Evolutionary conservation across 1,140 invertebrate genomes (phyloP), one percentile per base, ranked within the genome.

Genomic region (Trichomalopsis sarcophagae): DNA sequence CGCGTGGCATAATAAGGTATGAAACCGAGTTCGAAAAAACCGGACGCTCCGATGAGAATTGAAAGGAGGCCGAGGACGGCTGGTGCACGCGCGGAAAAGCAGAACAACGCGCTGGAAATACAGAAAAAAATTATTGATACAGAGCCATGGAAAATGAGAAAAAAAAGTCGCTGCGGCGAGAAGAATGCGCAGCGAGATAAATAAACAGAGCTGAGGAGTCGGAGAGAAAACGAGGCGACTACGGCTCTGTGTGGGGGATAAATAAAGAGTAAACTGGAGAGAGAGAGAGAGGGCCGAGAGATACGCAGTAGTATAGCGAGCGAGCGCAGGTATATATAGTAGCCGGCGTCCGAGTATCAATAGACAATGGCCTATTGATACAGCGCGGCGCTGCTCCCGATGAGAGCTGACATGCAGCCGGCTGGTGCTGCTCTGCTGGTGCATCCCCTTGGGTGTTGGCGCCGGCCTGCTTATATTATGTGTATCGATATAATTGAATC

Each of bases 401-500:
- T 47, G 55, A 71, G 40, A 71, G 23, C 44, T 71, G 79, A 81
- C 79, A 50, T 71, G 66, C 66, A 33, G 40, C 33, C 13, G 62
- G 40, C 40, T 27, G 27, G n/a, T 6, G 40, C 40, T 40, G 55
- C 21, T 62, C 40, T 40, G 17, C 21, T n/a, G 55, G 1, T 14
- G 47, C 55, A 11, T 68, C 79, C 40, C 79, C 79, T 27, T 11
- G 79, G 66, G 68, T 44, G 9, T 11, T 68, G 21, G 50, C 47
- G 11, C 44, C 75, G 44, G 6, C 30, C 47, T 27, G 55, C 68
- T 81, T 81, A 62, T 62, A 62, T 62, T 62, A 81, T 73, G 68
- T 71, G 79, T 66, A 81, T 71, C 79, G 68, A 81, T 81, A 81
- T 81, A 81, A 81, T 71, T 81, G 79, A 81, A 81, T 78, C 50